Conservation (phyloP, 2,797 vertebrate species). For the Chanos chanos region DNA sequence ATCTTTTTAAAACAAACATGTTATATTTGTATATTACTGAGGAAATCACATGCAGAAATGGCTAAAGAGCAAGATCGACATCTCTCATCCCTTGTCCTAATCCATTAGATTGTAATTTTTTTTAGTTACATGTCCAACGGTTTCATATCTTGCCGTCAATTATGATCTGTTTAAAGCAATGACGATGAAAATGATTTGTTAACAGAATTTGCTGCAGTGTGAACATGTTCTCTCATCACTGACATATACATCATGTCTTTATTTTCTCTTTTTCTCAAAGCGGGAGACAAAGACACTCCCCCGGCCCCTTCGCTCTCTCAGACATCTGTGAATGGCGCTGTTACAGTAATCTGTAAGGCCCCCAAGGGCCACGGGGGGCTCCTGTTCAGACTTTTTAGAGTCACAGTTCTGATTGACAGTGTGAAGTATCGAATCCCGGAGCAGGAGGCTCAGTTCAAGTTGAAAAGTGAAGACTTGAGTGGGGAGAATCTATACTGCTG, state of each 20-base stretch:
- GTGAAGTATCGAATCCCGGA: background rate
- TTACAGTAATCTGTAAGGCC: conserved; percentile 38
- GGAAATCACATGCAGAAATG: too few relatives aligned
- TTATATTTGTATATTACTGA: too few relatives aligned
- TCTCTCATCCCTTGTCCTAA: too few relatives aligned
- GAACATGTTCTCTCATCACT: background rate
- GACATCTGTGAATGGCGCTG: background rate
- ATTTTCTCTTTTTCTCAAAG: background rate
- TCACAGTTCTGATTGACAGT: background rate
- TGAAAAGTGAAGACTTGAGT: background rate
- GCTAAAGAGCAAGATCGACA: too few relatives aligned
- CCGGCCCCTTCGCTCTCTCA: conserved; percentile 26
- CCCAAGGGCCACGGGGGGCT: conserved; percentile 31
- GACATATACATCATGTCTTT: background rate
- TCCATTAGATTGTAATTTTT: too few relatives aligned
- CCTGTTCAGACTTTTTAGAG: conserved; percentile 29
- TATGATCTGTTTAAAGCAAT: too few relatives aligned
- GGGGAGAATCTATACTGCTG: conserved; percentile 37
- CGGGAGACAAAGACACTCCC: background rate
- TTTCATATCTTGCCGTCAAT: too few relatives aligned
- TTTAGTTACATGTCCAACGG: too few relatives aligned
- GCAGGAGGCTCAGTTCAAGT: conserved; percentile 16
- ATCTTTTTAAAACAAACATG: too few relatives aligned
- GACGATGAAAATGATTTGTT: too few relatives aligned
- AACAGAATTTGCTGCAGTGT: too few relatives aligned